A percentile compares a stretch with the other conserved stretches of the same genome.
Evolutionary conservation across 2,797 vertebrate genomes (phyloP).

Genomic region (Eutrigla gurnardus): DNA sequence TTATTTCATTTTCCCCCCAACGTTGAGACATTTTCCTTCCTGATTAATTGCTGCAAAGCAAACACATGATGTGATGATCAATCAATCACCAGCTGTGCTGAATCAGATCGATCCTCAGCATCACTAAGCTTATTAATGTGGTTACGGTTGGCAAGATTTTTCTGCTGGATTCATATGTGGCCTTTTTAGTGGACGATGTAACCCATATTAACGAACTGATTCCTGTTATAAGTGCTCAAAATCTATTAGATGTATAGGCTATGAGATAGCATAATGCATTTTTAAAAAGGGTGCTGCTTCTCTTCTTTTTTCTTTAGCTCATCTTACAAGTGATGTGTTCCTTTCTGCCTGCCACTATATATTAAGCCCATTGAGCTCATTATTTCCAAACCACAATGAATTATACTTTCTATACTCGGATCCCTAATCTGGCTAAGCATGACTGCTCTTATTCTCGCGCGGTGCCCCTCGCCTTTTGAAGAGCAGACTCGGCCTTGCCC

Average conservation of each 20-base stretch:
- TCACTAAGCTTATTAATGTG: background rate
- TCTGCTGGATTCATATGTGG: background rate
- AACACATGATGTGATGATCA: background rate
- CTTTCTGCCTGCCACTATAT: conserved; percentile 56
- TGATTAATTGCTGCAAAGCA: background rate
- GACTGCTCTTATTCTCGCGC: conserved; percentile 75
- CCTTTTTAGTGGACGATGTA: background rate
- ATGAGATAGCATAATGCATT: background rate
- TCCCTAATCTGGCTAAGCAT: conserved; percentile 76
- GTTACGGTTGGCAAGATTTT: background rate
- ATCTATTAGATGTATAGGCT: background rate
- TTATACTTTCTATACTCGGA: conserved; percentile 62
- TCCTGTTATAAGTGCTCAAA: background rate
- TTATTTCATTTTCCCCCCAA: background rate
- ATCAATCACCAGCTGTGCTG: background rate
- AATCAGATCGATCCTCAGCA: background rate
- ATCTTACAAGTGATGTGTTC: conserved; percentile 33
- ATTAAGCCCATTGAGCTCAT: conserved; percentile 63
- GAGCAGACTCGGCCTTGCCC: conserved; percentile 64
- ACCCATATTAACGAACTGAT: background rate
- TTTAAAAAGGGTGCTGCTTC: background rate
- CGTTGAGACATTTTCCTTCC: too few relatives aligned
- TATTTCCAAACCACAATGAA: conserved; percentile 67
- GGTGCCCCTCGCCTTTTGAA: conserved; percentile 70
- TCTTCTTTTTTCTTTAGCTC: background rate